Evolutionary conservation across 2,888 invertebrate species (phyloP), one percentile per base, ranked within the genome.

Genomic region (Hesperia comma): DNA sequence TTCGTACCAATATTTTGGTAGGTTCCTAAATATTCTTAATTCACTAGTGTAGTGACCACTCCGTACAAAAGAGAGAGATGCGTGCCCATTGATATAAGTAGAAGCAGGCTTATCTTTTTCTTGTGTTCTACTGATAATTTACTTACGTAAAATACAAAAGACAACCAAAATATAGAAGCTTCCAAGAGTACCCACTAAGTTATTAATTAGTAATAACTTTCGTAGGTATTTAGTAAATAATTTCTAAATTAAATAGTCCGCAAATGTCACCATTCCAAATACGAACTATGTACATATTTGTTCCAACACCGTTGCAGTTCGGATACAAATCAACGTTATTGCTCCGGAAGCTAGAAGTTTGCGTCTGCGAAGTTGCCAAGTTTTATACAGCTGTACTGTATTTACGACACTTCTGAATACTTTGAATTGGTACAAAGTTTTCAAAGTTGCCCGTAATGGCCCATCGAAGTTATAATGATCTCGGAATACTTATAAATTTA

Each of bases 281-380:
- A 63, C 55, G 67, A 66, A 26, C 0, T 37, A 37, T 2, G 12
- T 37, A 33, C 33, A 10, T 33, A 12, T 56, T 68, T 69, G 68
- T 69, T 49, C 62, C 12, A 57, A 40, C 54, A 19, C 54, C 63
- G 63, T 69, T 60, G 54, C 68, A 69, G 49, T 69, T 67, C 54
- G 46, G 43, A 68, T 26, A 56, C 43, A 58, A 41, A 32, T 54
- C 43, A 37, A 54, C 14, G 43, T 72, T 70, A 70, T 71, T 70
- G 66, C 69, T 62, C 54, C 61, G 68, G 53, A 68, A 71, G 68
- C 69, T 68, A 17, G 49, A 68, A 71, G 68, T 72, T 72, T 33
- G 51, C 67, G 78, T 78, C 78, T 77, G 75, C 68, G 17, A 78
- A 79, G 74, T 77, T 77, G 66, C 61, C 56, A 66, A 71, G 70